Conservation (phyloP, 1,140 invertebrate genomes). For the Panulirus ornatus region DNA sequence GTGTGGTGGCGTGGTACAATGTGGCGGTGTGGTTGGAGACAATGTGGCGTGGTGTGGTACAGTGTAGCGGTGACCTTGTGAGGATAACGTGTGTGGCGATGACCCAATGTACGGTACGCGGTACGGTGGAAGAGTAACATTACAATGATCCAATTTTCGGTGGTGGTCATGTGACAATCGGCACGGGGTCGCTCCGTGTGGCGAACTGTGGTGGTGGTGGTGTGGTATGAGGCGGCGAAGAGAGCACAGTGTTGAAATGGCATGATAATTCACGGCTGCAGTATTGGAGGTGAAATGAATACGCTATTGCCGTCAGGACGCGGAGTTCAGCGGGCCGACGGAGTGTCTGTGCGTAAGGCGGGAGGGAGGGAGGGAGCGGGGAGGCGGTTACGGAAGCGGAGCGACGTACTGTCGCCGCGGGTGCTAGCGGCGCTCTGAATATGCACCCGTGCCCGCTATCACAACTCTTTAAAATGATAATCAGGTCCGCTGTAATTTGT, state of each 20-base stretch:
- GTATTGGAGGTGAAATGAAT: too few relatives aligned
- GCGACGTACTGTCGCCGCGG: background rate
- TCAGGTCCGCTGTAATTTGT: constrained; percentile 69
- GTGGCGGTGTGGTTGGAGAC: background rate
- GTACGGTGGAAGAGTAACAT: background rate
- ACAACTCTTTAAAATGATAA: constrained; percentile 74
- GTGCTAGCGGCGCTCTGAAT: constrained; percentile 58
- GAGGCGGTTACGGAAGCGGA: background rate
- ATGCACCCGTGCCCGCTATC: constrained; percentile 52
- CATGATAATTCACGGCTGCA: too few relatives aligned
- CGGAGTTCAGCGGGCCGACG: too few relatives aligned
- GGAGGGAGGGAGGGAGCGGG: too few relatives aligned
- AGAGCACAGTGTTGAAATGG: too few relatives aligned
- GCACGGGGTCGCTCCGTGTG: too few relatives aligned
- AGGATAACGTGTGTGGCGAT: background rate
- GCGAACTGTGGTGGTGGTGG: background rate
- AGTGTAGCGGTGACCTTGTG: background rate
- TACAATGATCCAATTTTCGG: too few relatives aligned
- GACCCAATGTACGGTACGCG: background rate
- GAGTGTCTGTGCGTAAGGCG: too few relatives aligned
- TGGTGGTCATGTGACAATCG: too few relatives aligned
- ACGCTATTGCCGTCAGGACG: too few relatives aligned
- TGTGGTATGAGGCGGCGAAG: background rate
- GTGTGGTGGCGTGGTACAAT: background rate
- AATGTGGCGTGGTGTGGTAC: background rate